Conservation (phyloP, 1,140 invertebrate species). For the Psix sp. region DNA sequence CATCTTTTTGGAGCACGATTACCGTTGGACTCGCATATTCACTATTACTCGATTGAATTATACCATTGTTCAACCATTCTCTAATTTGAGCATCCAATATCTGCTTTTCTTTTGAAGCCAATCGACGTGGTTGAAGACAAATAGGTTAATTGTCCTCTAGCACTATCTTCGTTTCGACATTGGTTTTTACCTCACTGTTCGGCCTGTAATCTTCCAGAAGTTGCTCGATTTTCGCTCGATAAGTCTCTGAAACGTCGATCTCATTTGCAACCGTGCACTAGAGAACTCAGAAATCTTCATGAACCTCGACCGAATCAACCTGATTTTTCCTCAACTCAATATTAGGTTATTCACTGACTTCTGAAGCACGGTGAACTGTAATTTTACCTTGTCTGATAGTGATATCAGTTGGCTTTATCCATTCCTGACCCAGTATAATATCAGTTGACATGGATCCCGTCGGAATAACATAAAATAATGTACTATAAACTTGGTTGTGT, state of each 20-base stretch:
- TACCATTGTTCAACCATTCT: slow-evolving; percentile 61
- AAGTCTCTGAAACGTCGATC: neutral
- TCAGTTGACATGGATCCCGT: slow-evolving; percentile 2
- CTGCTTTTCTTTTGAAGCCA: slow-evolving; percentile 59
- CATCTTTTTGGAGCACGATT: slow-evolving; percentile 76
- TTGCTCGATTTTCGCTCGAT: neutral
- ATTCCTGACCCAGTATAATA: slow-evolving; percentile 31
- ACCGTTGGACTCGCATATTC: slow-evolving; percentile 74
- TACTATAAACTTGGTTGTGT: neutral
- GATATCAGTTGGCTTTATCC: slow-evolving; percentile 18
- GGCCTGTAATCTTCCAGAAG: slow-evolving; percentile 6
- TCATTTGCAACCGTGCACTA: neutral
- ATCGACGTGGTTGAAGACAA: slow-evolving; percentile 10
- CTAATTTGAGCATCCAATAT: slow-evolving; percentile 62
- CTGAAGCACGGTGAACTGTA: neutral
- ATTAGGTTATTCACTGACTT: neutral
- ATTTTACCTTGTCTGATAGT: slow-evolving; percentile 10
- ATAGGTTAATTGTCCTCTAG: slow-evolving; percentile 7
- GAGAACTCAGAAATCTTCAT: neutral
- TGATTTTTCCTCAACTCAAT: neutral
- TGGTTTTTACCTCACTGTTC: slow-evolving; percentile 1
- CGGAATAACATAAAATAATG: slow-evolving; percentile 22
- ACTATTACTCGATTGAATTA: slow-evolving; percentile 62
- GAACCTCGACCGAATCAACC: neutral
- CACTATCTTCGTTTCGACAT: slow-evolving; percentile 13